Percentiles rank a stretch among this genome's conserved stretches.
phyloP scores from a whole-genome alignment of 1,140 invertebrate genomes.

The Cotesia vestalis region DNA sequence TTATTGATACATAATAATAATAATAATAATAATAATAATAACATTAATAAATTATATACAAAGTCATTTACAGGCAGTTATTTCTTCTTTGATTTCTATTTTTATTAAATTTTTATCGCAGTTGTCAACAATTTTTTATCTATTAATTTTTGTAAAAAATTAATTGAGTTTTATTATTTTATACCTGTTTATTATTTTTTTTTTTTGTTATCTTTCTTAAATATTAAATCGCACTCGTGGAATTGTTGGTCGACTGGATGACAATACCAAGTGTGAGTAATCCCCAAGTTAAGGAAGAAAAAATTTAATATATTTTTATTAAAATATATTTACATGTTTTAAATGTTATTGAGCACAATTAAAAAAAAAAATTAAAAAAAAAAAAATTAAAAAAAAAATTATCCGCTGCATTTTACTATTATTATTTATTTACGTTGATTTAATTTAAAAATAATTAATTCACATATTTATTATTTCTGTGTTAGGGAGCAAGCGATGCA shows the following conservation, averaged over 20 bases:
- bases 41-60: constrained; percentile 67
- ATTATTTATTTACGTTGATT: no score
- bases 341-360: not conserved
- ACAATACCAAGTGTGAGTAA: constrained; percentile 66
- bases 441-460: no score
- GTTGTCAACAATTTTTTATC: constrained; percentile 4
- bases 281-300: constrained; percentile 48
- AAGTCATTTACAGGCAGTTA: constrained; percentile 54
- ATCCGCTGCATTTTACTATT: no score
- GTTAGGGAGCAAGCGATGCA: no score
- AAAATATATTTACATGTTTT: constrained; percentile 42
- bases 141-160: constrained; percentile 22
- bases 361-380: not conserved
- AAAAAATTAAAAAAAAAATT: not conserved
- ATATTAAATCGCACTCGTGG: constrained; percentile 62
- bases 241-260: constrained; percentile 65
- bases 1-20: constrained; percentile 65
- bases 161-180: constrained; percentile 18
- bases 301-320: constrained; percentile 46
- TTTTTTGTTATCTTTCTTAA: constrained; percentile 40
- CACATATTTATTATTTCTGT: no score
- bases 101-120: constrained; percentile 1
- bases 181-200: constrained; percentile 29
- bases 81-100: constrained; percentile 35
- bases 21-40: no score